Conservation (phyloP, 1,140 invertebrate genomes). For the Lordiphosa clarofinis region DNA sequence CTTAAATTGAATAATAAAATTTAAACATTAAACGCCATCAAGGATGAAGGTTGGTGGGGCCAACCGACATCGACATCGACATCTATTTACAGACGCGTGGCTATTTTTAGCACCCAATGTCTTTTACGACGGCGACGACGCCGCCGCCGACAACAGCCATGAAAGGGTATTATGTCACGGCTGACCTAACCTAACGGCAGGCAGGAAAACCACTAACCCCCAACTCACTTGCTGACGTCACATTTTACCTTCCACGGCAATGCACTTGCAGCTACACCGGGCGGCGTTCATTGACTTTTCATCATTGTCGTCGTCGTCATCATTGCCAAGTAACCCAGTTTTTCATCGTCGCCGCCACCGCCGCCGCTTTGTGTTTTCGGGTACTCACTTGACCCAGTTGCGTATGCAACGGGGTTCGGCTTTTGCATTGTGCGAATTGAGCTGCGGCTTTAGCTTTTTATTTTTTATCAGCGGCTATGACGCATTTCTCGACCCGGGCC, state of each 20-base stretch:
- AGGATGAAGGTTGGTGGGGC: conserved; percentile 13
- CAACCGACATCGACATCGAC: conserved; percentile 4
- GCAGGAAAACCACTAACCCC: conserved; percentile 25
- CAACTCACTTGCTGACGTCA: conserved; percentile 53
- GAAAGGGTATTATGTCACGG: conserved; percentile 74
- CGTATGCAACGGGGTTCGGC: conserved; percentile 26
- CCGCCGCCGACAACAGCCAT: conserved; percentile 34
- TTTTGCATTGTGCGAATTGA: conserved; percentile 32
- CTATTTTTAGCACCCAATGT: conserved; percentile 64
- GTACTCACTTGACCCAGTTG: conserved; percentile 56
- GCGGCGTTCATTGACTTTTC: conserved; percentile 56
- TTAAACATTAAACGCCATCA: conserved; percentile 23
- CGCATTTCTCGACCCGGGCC: conserved; percentile 59
- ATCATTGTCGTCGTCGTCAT: conserved; percentile 16
- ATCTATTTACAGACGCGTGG: conserved; percentile 48
- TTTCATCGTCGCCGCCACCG: conserved; percentile 36
- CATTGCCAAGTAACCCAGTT: conserved; percentile 58
- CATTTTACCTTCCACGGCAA: conserved; percentile 69
- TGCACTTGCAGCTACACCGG: conserved; percentile 43
- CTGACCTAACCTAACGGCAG: conserved; percentile 46
- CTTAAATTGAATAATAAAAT: conserved; percentile 36
- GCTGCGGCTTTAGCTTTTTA: conserved; percentile 25
- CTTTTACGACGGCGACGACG: conserved; percentile 11
- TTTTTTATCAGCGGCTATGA: conserved; percentile 53
- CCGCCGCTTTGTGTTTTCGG: conserved; percentile 43